Evolutionary conservation across 2,113 vertebrate genomes (phyloP).

Genomic region (Dasyornis broadbenti): DNA sequence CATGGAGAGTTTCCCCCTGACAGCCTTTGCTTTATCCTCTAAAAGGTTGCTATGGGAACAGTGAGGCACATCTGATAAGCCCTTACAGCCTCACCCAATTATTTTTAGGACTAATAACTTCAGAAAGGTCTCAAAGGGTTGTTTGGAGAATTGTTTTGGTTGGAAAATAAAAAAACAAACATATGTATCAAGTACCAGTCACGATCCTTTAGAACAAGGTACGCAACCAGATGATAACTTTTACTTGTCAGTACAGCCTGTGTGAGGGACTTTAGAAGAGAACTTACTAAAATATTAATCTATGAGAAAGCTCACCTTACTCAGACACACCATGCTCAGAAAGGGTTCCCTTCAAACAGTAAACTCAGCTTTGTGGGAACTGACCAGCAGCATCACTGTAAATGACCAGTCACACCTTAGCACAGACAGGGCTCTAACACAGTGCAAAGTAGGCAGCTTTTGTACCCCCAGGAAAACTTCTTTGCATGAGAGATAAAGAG

Average conservation of each 20-base stretch:
- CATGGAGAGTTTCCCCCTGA: not conserved
- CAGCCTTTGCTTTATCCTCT: not conserved
- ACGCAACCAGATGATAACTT: not conserved
- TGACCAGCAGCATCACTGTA: not conserved
- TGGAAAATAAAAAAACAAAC: not conserved
- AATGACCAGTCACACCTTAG: not conserved
- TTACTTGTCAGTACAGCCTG: not conserved
- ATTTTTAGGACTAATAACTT: not conserved
- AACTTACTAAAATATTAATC: not conserved
- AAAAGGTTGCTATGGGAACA: slow-evolving; percentile 14
- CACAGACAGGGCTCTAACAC: not conserved
- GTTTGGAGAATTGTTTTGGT: not conserved
- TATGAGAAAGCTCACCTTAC: not conserved
- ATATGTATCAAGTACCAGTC: not conserved
- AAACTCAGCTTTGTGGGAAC: not conserved
- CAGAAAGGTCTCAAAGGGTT: not conserved
- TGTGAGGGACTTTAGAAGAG: not conserved
- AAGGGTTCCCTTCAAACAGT: not conserved
- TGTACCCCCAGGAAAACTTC: not conserved
- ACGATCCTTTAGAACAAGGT: not conserved
- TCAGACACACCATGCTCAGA: not conserved
- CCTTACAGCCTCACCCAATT: not conserved
- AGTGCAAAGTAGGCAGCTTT: not conserved
- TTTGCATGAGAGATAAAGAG: not conserved
- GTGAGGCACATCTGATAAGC: not conserved